Percentiles rank a stretch among this genome's conserved stretches.
Conservation (phyloP, 2,888 invertebrate genomes). For the Eugnorisma glareosa region DNA sequence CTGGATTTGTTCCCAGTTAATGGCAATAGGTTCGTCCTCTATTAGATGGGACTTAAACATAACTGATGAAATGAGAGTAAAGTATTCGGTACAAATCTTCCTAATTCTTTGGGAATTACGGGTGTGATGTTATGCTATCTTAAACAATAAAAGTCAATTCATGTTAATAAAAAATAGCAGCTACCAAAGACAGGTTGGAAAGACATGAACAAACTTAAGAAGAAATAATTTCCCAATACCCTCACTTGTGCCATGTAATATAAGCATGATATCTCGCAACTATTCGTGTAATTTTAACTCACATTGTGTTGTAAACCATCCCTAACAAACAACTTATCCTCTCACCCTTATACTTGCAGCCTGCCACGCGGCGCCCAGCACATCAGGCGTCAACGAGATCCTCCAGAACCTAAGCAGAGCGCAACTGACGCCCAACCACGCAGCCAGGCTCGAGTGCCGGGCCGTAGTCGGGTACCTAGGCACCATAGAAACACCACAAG, state of each 20-base stretch:
- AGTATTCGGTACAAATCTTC: background rate
- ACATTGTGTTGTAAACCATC: background rate
- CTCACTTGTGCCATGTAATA: background rate
- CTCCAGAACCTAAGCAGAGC: slow-evolving; percentile 84
- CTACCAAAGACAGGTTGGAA: background rate
- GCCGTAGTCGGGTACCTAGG: slow-evolving; percentile 98
- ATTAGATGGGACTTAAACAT: background rate
- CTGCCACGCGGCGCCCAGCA: slow-evolving; percentile 84
- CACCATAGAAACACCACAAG: slow-evolving; percentile 98
- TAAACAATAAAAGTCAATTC: background rate
- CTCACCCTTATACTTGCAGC: slow-evolving; percentile 73
- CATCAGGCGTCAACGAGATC: slow-evolving; percentile 86
- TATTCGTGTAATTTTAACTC: background rate
- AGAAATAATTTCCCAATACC: background rate
- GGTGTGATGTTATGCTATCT: background rate
- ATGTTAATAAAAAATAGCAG: background rate
- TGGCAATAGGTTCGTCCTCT: background rate
- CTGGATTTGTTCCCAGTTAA: background rate
- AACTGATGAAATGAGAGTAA: background rate
- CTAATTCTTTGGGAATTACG: background rate
- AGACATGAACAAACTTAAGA: background rate
- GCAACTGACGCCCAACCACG: slow-evolving; percentile 84
- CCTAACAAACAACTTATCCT: background rate
- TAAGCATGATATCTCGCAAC: background rate
- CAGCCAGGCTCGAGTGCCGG: slow-evolving; percentile 92